phyloP scores from a whole-genome alignment of 2,888 invertebrate genomes.

The Melanophora roralis region DNA sequence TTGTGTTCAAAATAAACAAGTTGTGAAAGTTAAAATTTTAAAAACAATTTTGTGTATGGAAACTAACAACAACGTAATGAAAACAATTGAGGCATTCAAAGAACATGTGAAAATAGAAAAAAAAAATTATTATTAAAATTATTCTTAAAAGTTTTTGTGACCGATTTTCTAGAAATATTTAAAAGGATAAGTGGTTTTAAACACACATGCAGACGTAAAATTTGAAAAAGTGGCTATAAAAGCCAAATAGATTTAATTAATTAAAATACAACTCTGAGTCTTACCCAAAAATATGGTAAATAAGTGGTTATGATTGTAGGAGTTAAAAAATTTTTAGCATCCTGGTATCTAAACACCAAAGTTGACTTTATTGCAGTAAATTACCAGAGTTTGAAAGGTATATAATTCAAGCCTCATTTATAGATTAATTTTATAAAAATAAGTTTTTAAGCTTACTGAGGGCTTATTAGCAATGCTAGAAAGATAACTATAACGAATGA shows the following conservation, averaged over 20 bases:
- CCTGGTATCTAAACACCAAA: too few species aligned
- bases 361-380: too few species aligned
- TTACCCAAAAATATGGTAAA: too few species aligned
- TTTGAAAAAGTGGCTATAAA: slow-evolving; percentile 16
- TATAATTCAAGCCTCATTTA: too few species aligned
- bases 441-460: too few species aligned
- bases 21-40: slow-evolving; percentile 12
- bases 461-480: too few species aligned
- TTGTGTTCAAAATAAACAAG: slow-evolving; percentile 30
- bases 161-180: neutral
- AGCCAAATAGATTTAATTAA: slow-evolving; percentile 32
- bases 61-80: neutral
- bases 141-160: slow-evolving; percentile 24
- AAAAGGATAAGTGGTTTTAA: neutral
- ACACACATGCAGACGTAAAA: neutral
- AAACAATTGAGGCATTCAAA: neutral
- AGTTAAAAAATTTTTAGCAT: too few species aligned
- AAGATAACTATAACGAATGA: too few species aligned
- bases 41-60: slow-evolving; percentile 26
- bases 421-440: too few species aligned
- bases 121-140: slow-evolving; percentile 1
- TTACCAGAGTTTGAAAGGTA: too few species aligned
- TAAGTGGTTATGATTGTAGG: too few species aligned
- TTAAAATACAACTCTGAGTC: too few species aligned
- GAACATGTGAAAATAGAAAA: neutral